Base-by-base conservation (phyloP, 2,113 vertebrate genomes). In the Eolophus roseicapilla region DNA sequence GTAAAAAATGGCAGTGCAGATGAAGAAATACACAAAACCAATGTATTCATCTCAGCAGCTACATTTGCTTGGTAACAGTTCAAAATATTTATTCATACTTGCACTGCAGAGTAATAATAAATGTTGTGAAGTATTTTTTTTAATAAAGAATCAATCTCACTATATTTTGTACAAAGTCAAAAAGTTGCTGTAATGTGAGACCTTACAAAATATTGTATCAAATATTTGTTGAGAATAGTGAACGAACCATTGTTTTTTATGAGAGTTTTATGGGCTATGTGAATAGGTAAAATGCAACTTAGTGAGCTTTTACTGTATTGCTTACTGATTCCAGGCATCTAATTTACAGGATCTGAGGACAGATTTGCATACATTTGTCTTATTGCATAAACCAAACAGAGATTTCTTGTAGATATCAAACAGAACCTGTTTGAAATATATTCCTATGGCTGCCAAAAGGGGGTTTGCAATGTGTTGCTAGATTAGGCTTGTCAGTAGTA, bases 371-470 rank as follows among this genome's bases (percentile, higher is more conserved):
- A 74, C 62, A 39, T 94, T 91, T 94, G 92, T 95, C 88, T 95
- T 92, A 92, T 84, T 94, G 86, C 62, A 90, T 77, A 96, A 92
- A 95, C 84, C 47, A 86, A 93, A 77, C 81, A 78, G 81, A 94
- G 86, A 90, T 92, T 93, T 93, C 92, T 93, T 95, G 88, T 94
- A 96, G 86, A 80, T 95, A 95, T 90, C 96, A 95, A 96, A 84
- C 68, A 92, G 94, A 95, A 82, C 50, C 43, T 53, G 39, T 88
- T 86, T 84, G 53, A 86, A 91, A 92, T 86, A 77, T 59, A 85
- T 92, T 93, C 73, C 65, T 88, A 1, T 50, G 74, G 70, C 81
- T 96, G 82, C 88, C 88, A 92, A 71, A 83, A 88, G 14, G 63
- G 37, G 20, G 33, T 37, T 60, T 93, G 79, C 33, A 68, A 73